Percentiles rank a stretch among this genome's conserved stretches.
Conservation (phyloP, 53 echinoderm and acorn worm species). For the Temnopleurus reevesii region DNA sequence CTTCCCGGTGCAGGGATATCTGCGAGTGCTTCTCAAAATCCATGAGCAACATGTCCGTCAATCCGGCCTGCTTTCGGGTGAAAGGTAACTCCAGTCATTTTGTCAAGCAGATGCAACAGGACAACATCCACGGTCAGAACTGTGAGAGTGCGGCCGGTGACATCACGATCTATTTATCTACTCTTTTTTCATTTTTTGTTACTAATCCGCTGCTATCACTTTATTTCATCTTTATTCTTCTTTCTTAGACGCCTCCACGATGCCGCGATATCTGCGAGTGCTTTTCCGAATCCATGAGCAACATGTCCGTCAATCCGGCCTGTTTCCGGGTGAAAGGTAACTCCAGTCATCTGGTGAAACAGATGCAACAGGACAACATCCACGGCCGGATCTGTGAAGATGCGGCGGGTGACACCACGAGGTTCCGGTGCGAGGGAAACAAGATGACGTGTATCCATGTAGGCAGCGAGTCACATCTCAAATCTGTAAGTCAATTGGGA, state of each 20-base stretch:
- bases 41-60: constrained; percentile 13
- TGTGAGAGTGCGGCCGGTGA: too few relatives aligned
- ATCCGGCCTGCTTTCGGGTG: constrained; percentile 21
- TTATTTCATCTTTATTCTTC: background rate
- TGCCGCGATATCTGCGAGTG: constrained; percentile 45
- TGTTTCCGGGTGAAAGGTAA: constrained; percentile 50
- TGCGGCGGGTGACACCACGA: background rate
- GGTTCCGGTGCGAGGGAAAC: background rate
- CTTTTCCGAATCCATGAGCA: constrained; percentile 10
- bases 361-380: constrained; percentile 34
- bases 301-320: background rate
- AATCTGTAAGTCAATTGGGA: background rate
- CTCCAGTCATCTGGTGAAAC: constrained; percentile 34
- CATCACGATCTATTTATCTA: too few relatives aligned
- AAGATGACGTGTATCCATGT: background rate
- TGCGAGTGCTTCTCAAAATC: constrained; percentile 39
- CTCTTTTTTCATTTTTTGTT: too few relatives aligned
- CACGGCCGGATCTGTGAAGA: background rate
- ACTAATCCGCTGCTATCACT: too few relatives aligned
- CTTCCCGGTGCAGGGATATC: background rate
- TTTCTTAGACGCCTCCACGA: background rate
- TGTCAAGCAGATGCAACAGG: constrained; percentile 31
- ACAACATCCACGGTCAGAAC: background rate
- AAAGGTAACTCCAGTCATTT: constrained; percentile 49
- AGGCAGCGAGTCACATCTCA: background rate